phyloP scores from a whole-genome alignment of 2,113 vertebrate genomes.

The Nothobranchius furzeri region DNA sequence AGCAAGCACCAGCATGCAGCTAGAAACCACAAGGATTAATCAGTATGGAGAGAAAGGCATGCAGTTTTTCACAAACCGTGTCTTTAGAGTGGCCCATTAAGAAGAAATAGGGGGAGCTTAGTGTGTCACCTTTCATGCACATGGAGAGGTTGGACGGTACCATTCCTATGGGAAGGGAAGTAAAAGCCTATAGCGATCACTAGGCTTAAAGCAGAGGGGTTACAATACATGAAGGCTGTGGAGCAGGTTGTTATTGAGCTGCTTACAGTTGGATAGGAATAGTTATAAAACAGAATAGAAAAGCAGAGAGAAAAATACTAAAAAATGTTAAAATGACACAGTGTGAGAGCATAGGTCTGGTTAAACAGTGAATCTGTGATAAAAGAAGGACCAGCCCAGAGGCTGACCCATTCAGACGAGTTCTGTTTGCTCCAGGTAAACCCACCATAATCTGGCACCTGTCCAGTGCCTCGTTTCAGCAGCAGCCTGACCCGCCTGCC shows the following conservation, averaged over 20 bases:
- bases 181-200: conserved; percentile 98
- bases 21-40: conserved; percentile 48
- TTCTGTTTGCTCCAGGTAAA: conserved; percentile 51
- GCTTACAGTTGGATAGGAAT: too few relatives aligned
- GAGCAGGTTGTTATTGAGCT: conserved; percentile 15
- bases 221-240: conserved; percentile 72
- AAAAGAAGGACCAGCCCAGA: background rate
- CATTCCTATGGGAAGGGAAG: conserved; percentile 99
- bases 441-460: conserved; percentile 98
- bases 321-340: conserved; percentile 47
- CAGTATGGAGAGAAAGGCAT: conserved; percentile 77
- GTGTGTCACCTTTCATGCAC: conserved; percentile 99
- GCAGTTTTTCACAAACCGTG: conserved; percentile 99
- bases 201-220: conserved; percentile 92
- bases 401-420: background rate
- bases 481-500: conserved; percentile 92
- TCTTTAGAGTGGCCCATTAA: conserved; percentile 99
- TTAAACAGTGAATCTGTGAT: conserved; percentile 16
- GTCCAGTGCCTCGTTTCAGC: conserved; percentile 95
- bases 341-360: conserved; percentile 15
- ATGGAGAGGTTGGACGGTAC: conserved; percentile 99
- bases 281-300: conserved; percentile 10
- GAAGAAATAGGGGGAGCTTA: conserved; percentile 99
- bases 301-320: conserved; percentile 38
- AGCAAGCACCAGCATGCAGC: conserved; percentile 29